Evolutionary conservation across 2,113 vertebrate genomes (phyloP).

Genomic region (Pterocles gutturalis): DNA sequence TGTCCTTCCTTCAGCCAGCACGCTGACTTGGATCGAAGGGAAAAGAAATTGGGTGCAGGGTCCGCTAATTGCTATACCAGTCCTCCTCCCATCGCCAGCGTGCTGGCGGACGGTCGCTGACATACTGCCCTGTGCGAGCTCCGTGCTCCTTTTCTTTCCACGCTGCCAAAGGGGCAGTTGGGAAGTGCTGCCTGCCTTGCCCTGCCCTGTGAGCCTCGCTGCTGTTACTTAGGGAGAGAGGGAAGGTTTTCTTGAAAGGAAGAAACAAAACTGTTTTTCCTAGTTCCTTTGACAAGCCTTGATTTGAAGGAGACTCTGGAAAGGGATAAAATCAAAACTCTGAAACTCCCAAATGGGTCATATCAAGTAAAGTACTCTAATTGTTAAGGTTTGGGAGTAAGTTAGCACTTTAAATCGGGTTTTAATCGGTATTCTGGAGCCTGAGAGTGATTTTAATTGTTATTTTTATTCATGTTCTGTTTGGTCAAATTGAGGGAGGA

Average conservation of each 20-base stretch:
- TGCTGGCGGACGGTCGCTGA: background rate
- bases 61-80: conserved; percentile 29
- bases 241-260: background rate
- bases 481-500: background rate
- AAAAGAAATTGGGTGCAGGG: conserved; percentile 27
- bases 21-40: conserved; percentile 62
- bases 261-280: background rate
- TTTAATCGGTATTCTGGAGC: background rate
- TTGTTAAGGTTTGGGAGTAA: background rate
- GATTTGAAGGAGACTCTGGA: background rate
- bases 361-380: background rate
- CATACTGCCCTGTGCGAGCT: background rate
- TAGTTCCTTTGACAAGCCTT: background rate
- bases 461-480: background rate
- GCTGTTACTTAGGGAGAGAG: background rate
- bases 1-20: conserved; percentile 88
- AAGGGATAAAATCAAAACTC: background rate
- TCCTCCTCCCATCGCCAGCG: background rate
- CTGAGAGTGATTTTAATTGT: background rate
- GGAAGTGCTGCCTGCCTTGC: background rate
- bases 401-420: background rate
- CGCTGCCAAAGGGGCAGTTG: background rate
- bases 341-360: background rate
- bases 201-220: background rate
- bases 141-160: background rate